A percentile compares a stretch with the other conserved stretches of the same genome.
These are phyloP conservation scores for Perizoma affinitatum DNA, from an alignment of 2,888 invertebrate genomes.

Conservation along the genomic window DNA sequence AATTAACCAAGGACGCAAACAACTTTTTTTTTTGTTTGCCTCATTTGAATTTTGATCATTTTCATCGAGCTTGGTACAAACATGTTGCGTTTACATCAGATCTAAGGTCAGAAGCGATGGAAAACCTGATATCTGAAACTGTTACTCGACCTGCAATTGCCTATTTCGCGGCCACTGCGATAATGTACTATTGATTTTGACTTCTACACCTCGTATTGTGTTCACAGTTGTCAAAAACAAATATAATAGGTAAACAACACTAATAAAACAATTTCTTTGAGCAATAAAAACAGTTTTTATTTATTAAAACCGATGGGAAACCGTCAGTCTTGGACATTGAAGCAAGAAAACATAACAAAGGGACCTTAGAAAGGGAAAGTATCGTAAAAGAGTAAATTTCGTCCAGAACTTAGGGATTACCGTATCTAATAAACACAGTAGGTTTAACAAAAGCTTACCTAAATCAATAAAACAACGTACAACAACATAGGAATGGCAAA, in stretches of 20 bases:
- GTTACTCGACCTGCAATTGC: too few species aligned
- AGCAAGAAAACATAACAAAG: conserved; percentile 30
- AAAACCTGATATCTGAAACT: too few species aligned
- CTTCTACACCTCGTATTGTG: too few species aligned
- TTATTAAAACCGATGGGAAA: conserved; percentile 34
- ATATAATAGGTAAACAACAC: background rate
- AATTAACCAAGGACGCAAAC: too few species aligned
- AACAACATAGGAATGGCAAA: conserved; percentile 32
- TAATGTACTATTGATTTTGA: too few species aligned
- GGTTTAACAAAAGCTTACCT: conserved; percentile 13
- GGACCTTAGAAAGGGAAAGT: conserved; percentile 7
- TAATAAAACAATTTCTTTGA: conserved; percentile 32
- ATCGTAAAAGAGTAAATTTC: conserved; percentile 5
- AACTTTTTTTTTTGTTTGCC: too few species aligned
- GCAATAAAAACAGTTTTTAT: conserved; percentile 40
- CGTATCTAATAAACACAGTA: conserved; percentile 6
- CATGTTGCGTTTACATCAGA: too few species aligned
- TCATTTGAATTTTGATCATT: too few species aligned
- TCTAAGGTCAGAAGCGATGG: too few species aligned
- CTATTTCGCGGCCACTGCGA: too few species aligned
- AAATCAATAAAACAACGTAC: conserved; percentile 16
- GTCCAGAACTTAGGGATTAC: conserved; percentile 21
- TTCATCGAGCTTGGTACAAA: too few species aligned
- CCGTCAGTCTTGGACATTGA: conserved; percentile 38
- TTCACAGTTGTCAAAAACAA: too few species aligned